Percentiles rank a stretch among this genome's conserved stretches.
These are phyloP conservation scores for Pelobates cultripes DNA, from an alignment of 2,797 vertebrate species.

Conservation along the genomic window DNA sequence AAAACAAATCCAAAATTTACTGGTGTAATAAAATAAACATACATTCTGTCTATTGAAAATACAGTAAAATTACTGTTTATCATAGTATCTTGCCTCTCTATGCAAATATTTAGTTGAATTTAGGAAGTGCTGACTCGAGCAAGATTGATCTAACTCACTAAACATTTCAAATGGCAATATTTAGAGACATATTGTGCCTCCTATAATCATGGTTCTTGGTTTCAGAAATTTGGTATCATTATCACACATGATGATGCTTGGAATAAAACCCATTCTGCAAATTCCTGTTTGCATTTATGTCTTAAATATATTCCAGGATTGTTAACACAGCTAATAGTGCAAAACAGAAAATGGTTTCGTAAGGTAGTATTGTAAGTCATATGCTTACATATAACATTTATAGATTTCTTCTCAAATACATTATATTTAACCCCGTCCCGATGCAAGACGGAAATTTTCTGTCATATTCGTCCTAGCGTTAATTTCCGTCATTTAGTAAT, in stretches of 20 bases:
- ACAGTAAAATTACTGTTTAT: neutral
- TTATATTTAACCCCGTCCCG: too few species aligned
- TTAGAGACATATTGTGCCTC: neutral
- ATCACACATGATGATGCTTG: neutral
- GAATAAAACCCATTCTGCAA: neutral
- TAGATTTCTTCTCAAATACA: too few species aligned
- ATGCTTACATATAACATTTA: neutral
- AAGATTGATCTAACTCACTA: neutral
- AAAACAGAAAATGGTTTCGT: neutral
- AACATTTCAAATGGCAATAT: neutral
- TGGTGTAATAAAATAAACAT: too few species aligned
- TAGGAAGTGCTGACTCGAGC: neutral
- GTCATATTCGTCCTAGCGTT: too few species aligned
- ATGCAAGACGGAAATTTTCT: too few species aligned
- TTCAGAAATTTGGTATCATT: neutral
- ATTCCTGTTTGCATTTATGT: neutral
- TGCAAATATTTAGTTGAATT: constrained; percentile 1
- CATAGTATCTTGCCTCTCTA: neutral
- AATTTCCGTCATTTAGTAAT: too few species aligned
- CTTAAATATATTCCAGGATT: neutral
- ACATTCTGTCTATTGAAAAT: neutral
- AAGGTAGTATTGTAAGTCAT: neutral
- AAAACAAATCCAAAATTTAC: too few species aligned
- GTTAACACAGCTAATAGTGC: neutral
- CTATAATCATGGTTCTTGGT: neutral